Percentiles rank a stretch among this genome's conserved stretches.
phyloP scores from a whole-genome alignment of 1,140 invertebrate genomes.

The Pogonomyrmex barbatus region DNA sequence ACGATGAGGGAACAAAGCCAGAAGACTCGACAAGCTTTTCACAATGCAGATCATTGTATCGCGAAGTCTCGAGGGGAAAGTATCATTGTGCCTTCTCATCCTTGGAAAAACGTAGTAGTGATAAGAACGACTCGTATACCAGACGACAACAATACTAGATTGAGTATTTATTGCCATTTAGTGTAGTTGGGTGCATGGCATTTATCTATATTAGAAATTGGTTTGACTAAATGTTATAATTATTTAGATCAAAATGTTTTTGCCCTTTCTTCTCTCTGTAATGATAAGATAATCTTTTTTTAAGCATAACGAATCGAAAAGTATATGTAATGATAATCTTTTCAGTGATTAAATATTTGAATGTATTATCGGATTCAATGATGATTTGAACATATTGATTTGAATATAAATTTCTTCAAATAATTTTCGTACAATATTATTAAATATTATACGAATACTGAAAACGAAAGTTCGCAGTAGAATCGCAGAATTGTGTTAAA shows the following conservation, averaged over 20 bases:
- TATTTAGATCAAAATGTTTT: conserved; percentile 1
- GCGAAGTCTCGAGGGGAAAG: conserved; percentile 25
- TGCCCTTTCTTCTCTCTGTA: not conserved
- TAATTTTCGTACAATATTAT: not conserved
- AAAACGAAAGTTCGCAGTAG: not conserved
- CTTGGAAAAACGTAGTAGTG: not conserved
- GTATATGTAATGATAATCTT: not conserved
- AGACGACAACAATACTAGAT: not conserved
- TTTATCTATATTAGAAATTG: not conserved
- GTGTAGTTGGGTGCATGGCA: not conserved
- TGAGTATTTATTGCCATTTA: not conserved
- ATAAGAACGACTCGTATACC: conserved; percentile 15
- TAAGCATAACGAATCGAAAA: not conserved
- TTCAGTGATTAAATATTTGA: not conserved
- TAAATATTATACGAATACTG: not conserved
- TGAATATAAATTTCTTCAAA: not conserved
- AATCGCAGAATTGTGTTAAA: not conserved
- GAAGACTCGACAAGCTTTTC: conserved; percentile 53
- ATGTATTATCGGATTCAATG: not conserved
- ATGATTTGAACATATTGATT: no score
- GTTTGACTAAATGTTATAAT: conserved; percentile 5
- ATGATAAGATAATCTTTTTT: conserved; percentile 1
- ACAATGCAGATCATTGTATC: conserved; percentile 67
- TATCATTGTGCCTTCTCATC: not conserved
- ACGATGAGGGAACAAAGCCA: conserved; percentile 20